Evolutionary conservation across 2,888 invertebrate species (phyloP).

Genomic region (Tachina lurida): DNA sequence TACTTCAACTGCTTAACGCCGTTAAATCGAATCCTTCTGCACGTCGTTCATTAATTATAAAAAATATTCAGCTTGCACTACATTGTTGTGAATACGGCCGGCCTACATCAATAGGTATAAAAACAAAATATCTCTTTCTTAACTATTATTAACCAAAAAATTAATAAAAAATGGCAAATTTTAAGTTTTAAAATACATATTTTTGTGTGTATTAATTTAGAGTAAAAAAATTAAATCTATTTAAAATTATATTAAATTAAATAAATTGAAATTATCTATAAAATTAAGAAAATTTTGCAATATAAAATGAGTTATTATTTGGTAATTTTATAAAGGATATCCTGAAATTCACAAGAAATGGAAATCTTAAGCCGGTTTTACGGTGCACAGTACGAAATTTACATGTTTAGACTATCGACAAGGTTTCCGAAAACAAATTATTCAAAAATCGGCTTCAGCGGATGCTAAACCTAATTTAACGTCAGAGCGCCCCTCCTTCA

Average conservation of each 20-base stretch:
- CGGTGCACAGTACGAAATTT: too few species aligned
- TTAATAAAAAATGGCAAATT: constrained; percentile 38
- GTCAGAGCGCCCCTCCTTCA: too few species aligned
- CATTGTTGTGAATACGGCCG: constrained; percentile 56
- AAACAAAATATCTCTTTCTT: constrained; percentile 15
- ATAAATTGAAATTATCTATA: constrained; percentile 33
- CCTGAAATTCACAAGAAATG: too few species aligned
- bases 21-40: constrained; percentile 42
- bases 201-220: constrained; percentile 58
- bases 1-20: constrained; percentile 40
- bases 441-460: too few species aligned
- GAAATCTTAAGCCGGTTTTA: too few species aligned
- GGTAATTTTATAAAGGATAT: too few species aligned
- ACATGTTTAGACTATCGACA: too few species aligned
- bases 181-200: constrained; percentile 59
- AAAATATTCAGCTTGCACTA: constrained; percentile 47
- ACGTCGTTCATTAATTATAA: constrained; percentile 47
- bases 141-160: constrained; percentile 17
- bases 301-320: too few species aligned
- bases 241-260: constrained; percentile 45
- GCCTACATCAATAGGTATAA: constrained; percentile 4
- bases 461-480: too few species aligned
- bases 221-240: constrained; percentile 26
- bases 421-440: too few species aligned
- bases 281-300: not conserved